Base-by-base conservation (phyloP, 2,888 invertebrate species). In the Troilus luridus region DNA sequence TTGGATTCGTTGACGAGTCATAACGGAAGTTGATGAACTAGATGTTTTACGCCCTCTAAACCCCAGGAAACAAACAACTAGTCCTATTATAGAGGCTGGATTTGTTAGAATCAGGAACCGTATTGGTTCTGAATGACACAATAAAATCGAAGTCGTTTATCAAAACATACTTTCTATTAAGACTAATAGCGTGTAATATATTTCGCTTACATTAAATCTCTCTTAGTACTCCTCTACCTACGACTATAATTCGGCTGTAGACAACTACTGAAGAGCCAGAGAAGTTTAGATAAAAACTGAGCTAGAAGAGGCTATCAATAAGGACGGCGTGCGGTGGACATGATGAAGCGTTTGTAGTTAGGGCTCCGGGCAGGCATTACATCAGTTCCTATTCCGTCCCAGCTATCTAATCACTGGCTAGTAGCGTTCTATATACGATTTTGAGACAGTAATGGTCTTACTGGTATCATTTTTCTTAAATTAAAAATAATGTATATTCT, bases 321-420 rank as follows among this genome's bases (percentile, higher is more conserved):
- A 77, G 72, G 72, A 77, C 27, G 27, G 72, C 72, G 27, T 77
- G 72, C 27, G 72, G 72, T 41, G 19, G 72, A 77, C 72, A 77
- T 77, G 72, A 77, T 77, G 72, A 77, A 77, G 72, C 72, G 72
- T 41, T 41, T 77, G 72, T 77, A 77, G 72, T 77, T 77, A 77
- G 72, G 41, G 72, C 27, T 77, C 27, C 41, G 8, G 72, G 27
- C 72, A 77, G 72, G 9, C 72, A 77, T 27, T 77, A 77, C 72
- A 77, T 77, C 72, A 27, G 17, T 41, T 41, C 41, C 41, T 41
- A 41, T 41, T 41, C 41, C 41, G 41, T 41, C 2, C 5, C 5
- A 41, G 41, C 41, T 41, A 41, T 41, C 41, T 41, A 41, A 5
- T 41, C 41, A 41, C 41, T 41, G 41, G 41, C 41, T 3, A 41